phyloP scores from a whole-genome alignment of 2,113 vertebrate species.

The Hypanus sabinus region DNA sequence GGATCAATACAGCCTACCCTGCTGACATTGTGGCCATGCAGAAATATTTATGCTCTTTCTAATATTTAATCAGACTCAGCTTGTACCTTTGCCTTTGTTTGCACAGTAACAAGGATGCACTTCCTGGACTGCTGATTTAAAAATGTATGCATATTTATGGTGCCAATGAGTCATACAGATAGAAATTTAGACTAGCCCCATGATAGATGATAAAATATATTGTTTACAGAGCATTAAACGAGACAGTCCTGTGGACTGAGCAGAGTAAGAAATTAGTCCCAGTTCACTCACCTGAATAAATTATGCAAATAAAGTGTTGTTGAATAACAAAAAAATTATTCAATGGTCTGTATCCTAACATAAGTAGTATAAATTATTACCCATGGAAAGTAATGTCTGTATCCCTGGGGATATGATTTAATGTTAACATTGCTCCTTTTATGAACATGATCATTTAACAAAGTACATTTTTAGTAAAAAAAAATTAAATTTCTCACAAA shows the following conservation, averaged over 20 bases:
- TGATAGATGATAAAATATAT: conserved; percentile 23
- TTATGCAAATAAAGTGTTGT: background rate
- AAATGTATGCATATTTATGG: conserved; percentile 19
- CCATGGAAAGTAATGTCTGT: background rate
- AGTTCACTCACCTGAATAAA: conserved; percentile 28
- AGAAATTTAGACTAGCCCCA: conserved; percentile 17
- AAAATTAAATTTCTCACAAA: background rate
- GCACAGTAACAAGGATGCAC: background rate
- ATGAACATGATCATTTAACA: background rate
- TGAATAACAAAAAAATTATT: conserved; percentile 25
- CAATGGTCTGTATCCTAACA: conserved; percentile 17
- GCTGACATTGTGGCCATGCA: background rate
- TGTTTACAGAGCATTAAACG: conserved; percentile 7
- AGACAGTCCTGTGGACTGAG: conserved; percentile 20
- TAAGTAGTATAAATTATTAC: background rate
- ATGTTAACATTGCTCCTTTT: background rate
- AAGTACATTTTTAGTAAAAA: background rate
- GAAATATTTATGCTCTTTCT: background rate
- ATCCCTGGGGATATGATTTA: background rate
- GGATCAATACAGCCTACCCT: background rate
- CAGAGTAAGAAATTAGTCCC: conserved; percentile 16
- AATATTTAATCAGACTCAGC: background rate
- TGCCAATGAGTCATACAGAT: background rate
- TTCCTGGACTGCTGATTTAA: conserved; percentile 23
- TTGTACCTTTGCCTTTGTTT: background rate